These are phyloP conservation scores for Meta bourneti DNA, from an alignment of 2,888 invertebrate genomes.

Conservation along the genomic window DNA sequence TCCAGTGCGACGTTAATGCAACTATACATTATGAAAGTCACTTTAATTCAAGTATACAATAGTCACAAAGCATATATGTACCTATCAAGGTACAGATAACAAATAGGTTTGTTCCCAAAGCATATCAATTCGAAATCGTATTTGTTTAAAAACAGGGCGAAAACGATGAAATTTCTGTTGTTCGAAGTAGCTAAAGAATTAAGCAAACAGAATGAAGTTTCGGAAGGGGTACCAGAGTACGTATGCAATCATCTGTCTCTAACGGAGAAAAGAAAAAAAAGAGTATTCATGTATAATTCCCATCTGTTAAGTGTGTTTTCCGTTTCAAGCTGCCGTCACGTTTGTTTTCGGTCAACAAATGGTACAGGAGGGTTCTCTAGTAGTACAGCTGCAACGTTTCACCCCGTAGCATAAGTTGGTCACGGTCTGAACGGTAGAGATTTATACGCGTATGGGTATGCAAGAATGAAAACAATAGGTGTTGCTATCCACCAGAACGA, in stretches of 20 bases:
- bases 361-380: neutral
- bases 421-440: slow-evolving; percentile 56
- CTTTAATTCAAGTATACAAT: too few relatives aligned
- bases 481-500: neutral
- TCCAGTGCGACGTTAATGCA: too few relatives aligned
- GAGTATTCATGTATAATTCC: neutral
- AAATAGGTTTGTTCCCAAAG: too few relatives aligned
- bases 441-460: slow-evolving; percentile 42
- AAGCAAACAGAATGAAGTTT: neutral
- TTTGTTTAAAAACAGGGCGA: too few relatives aligned
- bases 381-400: slow-evolving; percentile 43
- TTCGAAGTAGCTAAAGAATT: neutral
- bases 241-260: too few relatives aligned
- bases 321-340: neutral
- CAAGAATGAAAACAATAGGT: slow-evolving; percentile 32
- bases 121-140: too few relatives aligned
- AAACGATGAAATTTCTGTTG: neutral
- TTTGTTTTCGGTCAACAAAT: slow-evolving; percentile 38
- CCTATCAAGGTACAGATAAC: too few relatives aligned
- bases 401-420: slow-evolving; percentile 61
- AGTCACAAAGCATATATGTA: too few relatives aligned
- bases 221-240: neutral
- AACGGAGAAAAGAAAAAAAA: neutral
- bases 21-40: too few relatives aligned
- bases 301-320: slow-evolving; percentile 6